A percentile compares a stretch with the other conserved stretches of the same genome.
Evolutionary conservation across 2,888 invertebrate genomes (phyloP).

Genomic region (Ichneumoninae sp.): DNA sequence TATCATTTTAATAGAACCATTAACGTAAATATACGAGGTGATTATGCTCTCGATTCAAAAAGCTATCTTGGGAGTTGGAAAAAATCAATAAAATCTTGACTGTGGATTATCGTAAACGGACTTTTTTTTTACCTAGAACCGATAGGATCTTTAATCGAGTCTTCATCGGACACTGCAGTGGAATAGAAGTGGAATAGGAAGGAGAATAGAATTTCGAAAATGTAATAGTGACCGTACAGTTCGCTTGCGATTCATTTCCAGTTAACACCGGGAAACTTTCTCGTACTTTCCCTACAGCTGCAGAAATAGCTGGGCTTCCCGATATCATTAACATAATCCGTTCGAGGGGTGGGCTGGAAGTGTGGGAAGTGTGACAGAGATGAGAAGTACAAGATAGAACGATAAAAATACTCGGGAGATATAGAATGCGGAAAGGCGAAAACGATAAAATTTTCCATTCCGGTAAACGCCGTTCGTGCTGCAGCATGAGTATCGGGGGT

Average conservation of each 20-base stretch:
- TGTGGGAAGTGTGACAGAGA: conserved; percentile 37
- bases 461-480: conserved; percentile 56
- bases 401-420: conserved; percentile 54
- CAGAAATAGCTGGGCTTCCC: conserved; percentile 14
- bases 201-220: conserved; percentile 27
- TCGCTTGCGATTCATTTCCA: conserved; percentile 49
- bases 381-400: conserved; percentile 42
- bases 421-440: conserved; percentile 46
- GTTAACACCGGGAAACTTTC: conserved; percentile 40
- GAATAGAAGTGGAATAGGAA: neutral
- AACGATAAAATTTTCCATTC: conserved; percentile 64
- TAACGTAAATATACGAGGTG: too few relatives aligned
- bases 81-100: neutral
- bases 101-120: too few relatives aligned
- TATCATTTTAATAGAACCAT: neutral
- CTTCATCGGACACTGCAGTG: neutral
- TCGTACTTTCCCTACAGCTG: conserved; percentile 15
- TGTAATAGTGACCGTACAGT: conserved; percentile 37
- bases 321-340: conserved; percentile 49
- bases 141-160: neutral
- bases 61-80: neutral
- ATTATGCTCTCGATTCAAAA: neutral
- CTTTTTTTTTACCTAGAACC: neutral
- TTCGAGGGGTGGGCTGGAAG: conserved; percentile 20
- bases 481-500: conserved; percentile 35